Base-by-base conservation (phyloP, 2,888 invertebrate species). In the Scaptomyza flava region DNA sequence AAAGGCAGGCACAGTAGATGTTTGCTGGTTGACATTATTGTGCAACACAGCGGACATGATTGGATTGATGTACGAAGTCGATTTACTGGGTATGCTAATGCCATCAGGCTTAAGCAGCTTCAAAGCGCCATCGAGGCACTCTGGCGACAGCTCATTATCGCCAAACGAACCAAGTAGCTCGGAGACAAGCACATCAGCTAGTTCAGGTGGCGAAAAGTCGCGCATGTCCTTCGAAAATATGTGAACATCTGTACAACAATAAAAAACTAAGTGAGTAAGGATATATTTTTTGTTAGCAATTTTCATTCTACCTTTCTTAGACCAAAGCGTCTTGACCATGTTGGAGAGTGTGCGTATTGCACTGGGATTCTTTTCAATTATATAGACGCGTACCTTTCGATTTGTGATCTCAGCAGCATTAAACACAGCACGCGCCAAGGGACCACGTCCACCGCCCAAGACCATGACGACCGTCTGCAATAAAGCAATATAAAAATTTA, bases 121-220 rank as follows among this genome's bases (percentile, higher is more conserved):
- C 81, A 98, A 96, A 3, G 98, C 98, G 3, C 98, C 98, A 92
- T 99, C 98, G 52, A 99, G 93, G 91, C 99, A 99, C 92, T 99
- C 99, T 0, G 99, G 99, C 0, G 98, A 98, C 11, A 99, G 94
- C 93, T 99, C 99, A 91, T 99, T 99, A 91, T 99, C 99, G 20
- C 98, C 98, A 93, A 99, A 99, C 2, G 99, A 99, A 0, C 95
- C 99, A 56, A 99, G 93, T 46, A 99, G 93, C 92, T 99, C 99
- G 0, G 99, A 99, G 30, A 99, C 96, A 54, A 99, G 93, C 81
- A 99, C 97, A 92, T 99, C 99, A 0, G 98, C 98, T 90, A 96
- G 95, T 79, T 97, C 96, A 0, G 96, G 94, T 0, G 97, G 94
- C 56, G 94, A 92, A 92, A 96, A 95, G 34, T 95, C 94, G 67